Base-by-base conservation (phyloP, 2,888 invertebrate species). In the Macrophya annulata region DNA sequence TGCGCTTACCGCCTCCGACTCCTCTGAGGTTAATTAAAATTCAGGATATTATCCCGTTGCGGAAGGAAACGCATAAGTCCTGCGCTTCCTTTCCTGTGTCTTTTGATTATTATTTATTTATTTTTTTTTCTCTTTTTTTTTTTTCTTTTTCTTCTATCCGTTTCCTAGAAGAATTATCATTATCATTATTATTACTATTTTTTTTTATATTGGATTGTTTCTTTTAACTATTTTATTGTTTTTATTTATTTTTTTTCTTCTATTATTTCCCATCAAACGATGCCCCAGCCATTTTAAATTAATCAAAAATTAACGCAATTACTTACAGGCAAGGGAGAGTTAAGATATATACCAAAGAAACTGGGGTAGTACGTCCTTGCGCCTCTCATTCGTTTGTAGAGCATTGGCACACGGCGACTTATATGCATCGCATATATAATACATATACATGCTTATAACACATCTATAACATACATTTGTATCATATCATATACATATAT, bases 291-390 rank as follows among this genome's bases (percentile, higher is more conserved):
- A 6, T 55, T 55, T 55, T n/a, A 55, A 55, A 55, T 55, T 55
- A 55, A 55, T n/a, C 55, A 8, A 8, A n/a, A 55, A 55, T 55
- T 17, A 17, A 55, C 8, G n/a, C n/a, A n/a, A n/a, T n/a, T n/a
- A n/a, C n/a, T n/a, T n/a, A n/a, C 31, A 1, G 31, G n/a, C 0
- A n/a, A 12, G 62, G 25, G 10, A 25, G 25, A 21, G 62, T 31
- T 31, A 25, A 31, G 17, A 21, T 62, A n/a, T 17, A 37, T 17
- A 45, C 15, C 12, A 37, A 15, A 55, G 92, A 91, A 92, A 92
- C 92, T 92, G 90, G 92, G 92, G 92, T 92, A 92, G 91, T 90
- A 92, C 91, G 92, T 92, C 92, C 92, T 92, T 92, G 92, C 90
- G 91, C 92, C 84, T 92, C 84, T 92, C 91, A 91, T 90, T 89